These are phyloP conservation scores for Tetranychus piercei DNA, from an alignment of 2,888 invertebrate species.

Conservation along the genomic window DNA sequence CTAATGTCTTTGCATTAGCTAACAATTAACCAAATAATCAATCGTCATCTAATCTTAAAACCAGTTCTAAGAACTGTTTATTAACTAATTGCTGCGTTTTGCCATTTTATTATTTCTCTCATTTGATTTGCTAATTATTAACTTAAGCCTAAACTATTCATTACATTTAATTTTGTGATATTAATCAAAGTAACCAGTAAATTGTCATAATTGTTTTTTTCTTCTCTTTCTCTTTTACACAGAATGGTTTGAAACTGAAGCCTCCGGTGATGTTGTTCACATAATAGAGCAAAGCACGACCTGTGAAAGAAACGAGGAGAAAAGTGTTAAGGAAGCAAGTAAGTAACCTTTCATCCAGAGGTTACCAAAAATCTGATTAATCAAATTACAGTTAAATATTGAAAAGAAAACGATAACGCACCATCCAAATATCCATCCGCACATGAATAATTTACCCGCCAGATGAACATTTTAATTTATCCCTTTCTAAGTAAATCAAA, in stretches of 20 bases:
- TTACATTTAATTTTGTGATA: background rate
- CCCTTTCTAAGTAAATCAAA: too few species aligned
- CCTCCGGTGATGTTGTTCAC: conserved; percentile 25
- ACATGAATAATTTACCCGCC: too few species aligned
- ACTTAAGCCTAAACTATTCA: background rate
- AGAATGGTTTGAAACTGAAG: conserved; percentile 27
- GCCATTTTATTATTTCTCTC: background rate
- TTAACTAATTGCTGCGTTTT: too few species aligned
- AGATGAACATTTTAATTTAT: too few species aligned
- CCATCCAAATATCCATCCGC: too few species aligned
- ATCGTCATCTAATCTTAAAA: too few species aligned
- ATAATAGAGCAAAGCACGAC: conserved; percentile 26
- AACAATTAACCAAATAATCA: too few species aligned
- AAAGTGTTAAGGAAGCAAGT: background rate
- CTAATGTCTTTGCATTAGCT: too few species aligned
- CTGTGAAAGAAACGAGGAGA: conserved; percentile 3
- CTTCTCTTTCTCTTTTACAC: background rate
- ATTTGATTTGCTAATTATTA: background rate
- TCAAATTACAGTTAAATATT: background rate
- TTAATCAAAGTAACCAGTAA: background rate
- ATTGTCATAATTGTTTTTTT: background rate
- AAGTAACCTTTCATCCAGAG: background rate
- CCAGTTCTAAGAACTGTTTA: too few species aligned
- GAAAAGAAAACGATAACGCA: too few species aligned
- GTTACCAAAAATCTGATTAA: background rate